Conservation (phyloP, 2,113 vertebrate species). For the Thomomys bottae region DNA sequence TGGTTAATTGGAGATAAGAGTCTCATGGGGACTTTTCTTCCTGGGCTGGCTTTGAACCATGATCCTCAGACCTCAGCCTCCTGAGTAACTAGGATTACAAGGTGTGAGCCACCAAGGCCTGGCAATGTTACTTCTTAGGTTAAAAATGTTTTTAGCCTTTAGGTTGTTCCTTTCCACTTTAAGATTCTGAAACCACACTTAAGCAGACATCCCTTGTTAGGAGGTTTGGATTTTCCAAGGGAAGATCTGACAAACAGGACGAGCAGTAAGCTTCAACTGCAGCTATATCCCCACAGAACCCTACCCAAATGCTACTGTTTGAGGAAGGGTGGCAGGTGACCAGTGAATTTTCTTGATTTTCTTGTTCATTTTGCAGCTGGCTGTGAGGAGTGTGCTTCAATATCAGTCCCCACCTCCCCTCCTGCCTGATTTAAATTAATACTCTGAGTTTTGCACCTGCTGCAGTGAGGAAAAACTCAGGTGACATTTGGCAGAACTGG, state of each 20-base stretch:
- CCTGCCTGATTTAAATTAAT: constrained; percentile 22
- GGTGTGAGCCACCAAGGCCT: too few relatives aligned
- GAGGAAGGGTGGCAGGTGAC: not conserved
- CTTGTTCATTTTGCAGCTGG: not conserved
- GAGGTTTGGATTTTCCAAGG: not conserved
- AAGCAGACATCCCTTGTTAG: not conserved
- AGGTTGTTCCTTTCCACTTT: not conserved
- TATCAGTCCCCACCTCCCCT: not conserved
- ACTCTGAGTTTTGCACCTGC: constrained; percentile 1
- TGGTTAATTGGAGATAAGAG: too few relatives aligned
- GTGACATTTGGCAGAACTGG: constrained; percentile 26
- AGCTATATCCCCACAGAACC: not conserved
- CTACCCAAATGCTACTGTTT: not conserved
- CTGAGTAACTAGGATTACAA: too few relatives aligned
- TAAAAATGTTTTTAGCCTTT: not conserved
- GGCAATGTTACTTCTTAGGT: not conserved
- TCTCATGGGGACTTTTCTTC: too few relatives aligned
- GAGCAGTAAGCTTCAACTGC: not conserved
- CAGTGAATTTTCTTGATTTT: not conserved
- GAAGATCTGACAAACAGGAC: not conserved
- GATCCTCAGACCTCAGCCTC: too few relatives aligned
- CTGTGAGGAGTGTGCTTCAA: not conserved
- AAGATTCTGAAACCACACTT: not conserved
- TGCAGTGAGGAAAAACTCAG: not conserved
- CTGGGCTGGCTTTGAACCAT: too few relatives aligned